Conservation (phyloP, 2,797 vertebrate genomes). For the Stomatorhinus walkeri region DNA sequence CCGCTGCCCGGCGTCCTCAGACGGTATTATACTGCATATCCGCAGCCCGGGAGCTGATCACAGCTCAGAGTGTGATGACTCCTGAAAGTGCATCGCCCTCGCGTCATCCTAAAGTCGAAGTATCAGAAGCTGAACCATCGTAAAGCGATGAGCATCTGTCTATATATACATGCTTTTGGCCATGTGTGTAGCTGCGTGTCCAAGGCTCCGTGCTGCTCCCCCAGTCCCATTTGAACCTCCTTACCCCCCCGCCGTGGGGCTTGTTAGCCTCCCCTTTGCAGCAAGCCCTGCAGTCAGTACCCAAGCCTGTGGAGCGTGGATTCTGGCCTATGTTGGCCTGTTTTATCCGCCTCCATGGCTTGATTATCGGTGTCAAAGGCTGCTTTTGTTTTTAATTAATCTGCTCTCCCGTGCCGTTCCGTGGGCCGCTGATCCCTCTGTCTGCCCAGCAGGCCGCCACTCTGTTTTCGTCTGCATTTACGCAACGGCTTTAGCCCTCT, state of each 20-base stretch:
- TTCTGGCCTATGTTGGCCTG: background rate
- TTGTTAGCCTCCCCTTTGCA: background rate
- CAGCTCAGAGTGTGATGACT: background rate
- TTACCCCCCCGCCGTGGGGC: background rate
- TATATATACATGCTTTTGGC: background rate
- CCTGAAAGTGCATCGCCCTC: background rate
- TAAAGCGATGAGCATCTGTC: background rate
- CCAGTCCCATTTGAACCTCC: background rate
- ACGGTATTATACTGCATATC: background rate
- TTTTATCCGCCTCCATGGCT: background rate
- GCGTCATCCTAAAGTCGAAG: background rate
- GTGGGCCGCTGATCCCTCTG: background rate
- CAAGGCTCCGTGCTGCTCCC: background rate
- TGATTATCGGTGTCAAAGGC: conserved; percentile 2
- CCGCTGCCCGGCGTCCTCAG: background rate
- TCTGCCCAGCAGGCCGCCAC: conserved; percentile 12
- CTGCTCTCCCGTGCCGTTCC: background rate
- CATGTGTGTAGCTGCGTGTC: background rate
- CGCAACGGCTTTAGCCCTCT: conserved; percentile 47
- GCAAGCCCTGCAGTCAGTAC: background rate
- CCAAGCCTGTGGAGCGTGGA: background rate
- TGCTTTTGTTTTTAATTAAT: background rate
- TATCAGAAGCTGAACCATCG: background rate
- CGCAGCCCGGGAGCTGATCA: background rate
- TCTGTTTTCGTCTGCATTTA: conserved; percentile 44